Conservation (phyloP, 1,140 invertebrate genomes). For the Drosophila obscura region DNA sequence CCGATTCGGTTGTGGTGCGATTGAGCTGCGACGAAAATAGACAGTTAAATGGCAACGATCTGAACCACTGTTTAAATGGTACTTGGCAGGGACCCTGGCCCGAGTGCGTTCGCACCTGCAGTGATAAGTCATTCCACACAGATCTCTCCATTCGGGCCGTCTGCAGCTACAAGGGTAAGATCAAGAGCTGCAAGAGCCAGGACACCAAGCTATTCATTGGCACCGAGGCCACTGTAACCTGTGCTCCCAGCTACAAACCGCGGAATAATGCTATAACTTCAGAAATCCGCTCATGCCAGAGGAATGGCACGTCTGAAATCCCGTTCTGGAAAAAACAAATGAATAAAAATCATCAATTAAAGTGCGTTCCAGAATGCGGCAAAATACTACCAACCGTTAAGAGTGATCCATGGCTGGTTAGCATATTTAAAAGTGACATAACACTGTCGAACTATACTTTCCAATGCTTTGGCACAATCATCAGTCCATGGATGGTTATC, state of each 20-base stretch:
- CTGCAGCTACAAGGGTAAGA: slow-evolving; percentile 1
- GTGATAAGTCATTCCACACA: background rate
- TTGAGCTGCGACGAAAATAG: background rate
- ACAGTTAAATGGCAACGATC: background rate
- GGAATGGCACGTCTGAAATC: accelerated
- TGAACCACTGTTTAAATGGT: slow-evolving; percentile 31
- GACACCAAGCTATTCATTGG: background rate
- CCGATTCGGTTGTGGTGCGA: slow-evolving; percentile 8
- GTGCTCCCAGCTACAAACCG: slow-evolving; percentile 31
- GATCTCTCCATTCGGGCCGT: slow-evolving; percentile 7
- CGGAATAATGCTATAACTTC: accelerated
- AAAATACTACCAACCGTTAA: slow-evolving; percentile 9
- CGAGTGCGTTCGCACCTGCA: slow-evolving; percentile 20
- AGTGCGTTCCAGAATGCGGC: slow-evolving; percentile 50
- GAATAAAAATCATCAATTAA: accelerated
- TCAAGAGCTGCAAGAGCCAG: slow-evolving; percentile 11
- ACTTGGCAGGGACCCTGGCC: slow-evolving; percentile 18
- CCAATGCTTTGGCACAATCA: slow-evolving; percentile 84
- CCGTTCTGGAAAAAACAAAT: background rate
- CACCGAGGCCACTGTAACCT: slow-evolving; percentile 2
- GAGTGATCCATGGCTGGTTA: slow-evolving; percentile 42
- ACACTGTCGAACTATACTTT: slow-evolving; percentile 12
- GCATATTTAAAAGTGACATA: slow-evolving; percentile 12
- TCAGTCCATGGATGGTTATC: slow-evolving; percentile 17
- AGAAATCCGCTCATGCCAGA: background rate